These are phyloP conservation scores for Tachina fera DNA, from an alignment of 2,888 invertebrate species.

Conservation along the genomic window DNA sequence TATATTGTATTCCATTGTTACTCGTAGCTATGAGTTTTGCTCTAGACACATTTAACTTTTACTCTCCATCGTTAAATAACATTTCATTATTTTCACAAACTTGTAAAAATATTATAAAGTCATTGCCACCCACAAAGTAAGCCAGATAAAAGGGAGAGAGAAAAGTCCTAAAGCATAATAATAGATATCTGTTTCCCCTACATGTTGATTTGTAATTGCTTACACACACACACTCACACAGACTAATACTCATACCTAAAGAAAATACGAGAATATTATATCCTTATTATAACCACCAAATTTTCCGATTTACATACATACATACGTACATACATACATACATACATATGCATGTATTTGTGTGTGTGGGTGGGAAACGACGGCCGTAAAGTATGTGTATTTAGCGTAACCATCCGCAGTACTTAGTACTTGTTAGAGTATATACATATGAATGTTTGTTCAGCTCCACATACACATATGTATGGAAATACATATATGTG, in stretches of 20 bases:
- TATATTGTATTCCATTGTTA: conserved; percentile 7
- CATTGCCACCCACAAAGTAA: conserved; percentile 44
- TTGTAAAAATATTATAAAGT: conserved; percentile 33
- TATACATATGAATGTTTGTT: background rate
- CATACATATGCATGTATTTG: background rate
- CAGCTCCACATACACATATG: no score
- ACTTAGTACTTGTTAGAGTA: background rate
- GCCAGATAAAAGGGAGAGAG: background rate
- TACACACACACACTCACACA: background rate
- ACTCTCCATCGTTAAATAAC: conserved; percentile 50
- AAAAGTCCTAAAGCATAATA: background rate
- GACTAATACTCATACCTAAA: background rate
- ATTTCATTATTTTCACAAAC: conserved; percentile 13
- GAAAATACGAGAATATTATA: conserved; percentile 17
- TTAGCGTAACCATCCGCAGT: conserved; percentile 17
- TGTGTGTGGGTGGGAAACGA: background rate
- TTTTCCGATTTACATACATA: background rate
- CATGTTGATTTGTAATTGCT: conserved; percentile 14
- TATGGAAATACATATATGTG: background rate
- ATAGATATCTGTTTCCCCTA: conserved; percentile 5
- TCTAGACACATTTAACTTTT: conserved; percentile 53
- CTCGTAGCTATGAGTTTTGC: conserved; percentile 3
- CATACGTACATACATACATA: background rate
- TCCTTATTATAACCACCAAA: conserved; percentile 28
- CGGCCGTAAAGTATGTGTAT: conserved; percentile 9